phyloP scores from a whole-genome alignment of 2,797 vertebrate genomes.

The Neosalanx taihuensis region DNA sequence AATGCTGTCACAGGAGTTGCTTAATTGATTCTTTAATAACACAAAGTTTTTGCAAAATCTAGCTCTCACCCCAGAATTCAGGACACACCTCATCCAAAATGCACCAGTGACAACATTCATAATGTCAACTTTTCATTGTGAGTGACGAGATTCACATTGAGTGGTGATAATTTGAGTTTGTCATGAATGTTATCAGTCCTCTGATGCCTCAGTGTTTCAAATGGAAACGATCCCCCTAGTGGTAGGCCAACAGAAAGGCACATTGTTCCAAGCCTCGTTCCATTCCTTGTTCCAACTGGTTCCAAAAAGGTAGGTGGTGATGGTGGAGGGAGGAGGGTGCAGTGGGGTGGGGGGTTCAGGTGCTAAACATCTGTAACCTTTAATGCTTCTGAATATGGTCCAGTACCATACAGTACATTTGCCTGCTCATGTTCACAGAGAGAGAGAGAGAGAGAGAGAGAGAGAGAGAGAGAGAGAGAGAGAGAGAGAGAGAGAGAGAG shows the following conservation, averaged over 20 bases:
- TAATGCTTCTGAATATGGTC: conserved; percentile 54
- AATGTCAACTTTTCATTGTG: neutral
- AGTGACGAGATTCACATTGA: neutral
- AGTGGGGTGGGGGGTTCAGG: conserved; percentile 8
- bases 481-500: too few species aligned
- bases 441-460: too few species aligned
- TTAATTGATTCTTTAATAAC: too few species aligned
- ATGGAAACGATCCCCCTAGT: conserved; percentile 32
- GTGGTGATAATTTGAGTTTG: neutral
- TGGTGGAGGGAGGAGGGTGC: neutral
- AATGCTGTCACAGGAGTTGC: neutral
- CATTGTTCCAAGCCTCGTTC: conserved; percentile 39
- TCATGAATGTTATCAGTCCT: conserved; percentile 12
- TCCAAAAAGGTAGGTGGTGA: conserved; percentile 21
- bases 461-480: too few species aligned
- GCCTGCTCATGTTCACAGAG: conserved; percentile 26
- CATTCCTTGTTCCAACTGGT: too few species aligned
- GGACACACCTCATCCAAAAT: neutral
- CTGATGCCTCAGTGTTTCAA: neutral
- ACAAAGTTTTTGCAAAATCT: neutral
- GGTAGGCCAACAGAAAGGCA: conserved; percentile 58
- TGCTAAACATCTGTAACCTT: conserved; percentile 29
- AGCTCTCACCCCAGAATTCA: neutral
- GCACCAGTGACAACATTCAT: neutral
- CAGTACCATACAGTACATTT: conserved; percentile 33